A percentile compares a stretch with the other conserved stretches of the same genome.
These are phyloP conservation scores for Temnothorax nylanderi DNA, from an alignment of 1,140 invertebrate species.

Conservation along the genomic window DNA sequence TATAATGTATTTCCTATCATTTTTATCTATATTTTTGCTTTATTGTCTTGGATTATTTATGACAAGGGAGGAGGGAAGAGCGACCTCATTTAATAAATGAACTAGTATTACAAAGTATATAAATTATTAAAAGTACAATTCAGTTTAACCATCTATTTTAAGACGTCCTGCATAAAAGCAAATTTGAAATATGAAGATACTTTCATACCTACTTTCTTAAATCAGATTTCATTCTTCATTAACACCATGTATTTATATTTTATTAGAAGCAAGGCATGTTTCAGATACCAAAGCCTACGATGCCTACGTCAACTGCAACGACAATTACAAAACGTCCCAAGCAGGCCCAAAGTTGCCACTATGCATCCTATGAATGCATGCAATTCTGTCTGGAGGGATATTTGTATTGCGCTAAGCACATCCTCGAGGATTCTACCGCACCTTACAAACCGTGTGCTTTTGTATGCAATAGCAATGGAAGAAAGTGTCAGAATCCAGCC, in stretches of 20 bases:
- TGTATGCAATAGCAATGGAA: slow-evolving; percentile 89
- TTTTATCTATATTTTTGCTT: no score
- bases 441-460: slow-evolving; percentile 93
- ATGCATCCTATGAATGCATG: slow-evolving; percentile 86
- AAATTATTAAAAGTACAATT: neutral
- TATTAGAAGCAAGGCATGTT: slow-evolving; percentile 74
- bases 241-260: neutral
- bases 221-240: neutral
- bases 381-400: slow-evolving; percentile 89
- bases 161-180: no score
- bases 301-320: slow-evolving; percentile 66
- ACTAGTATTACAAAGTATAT: neutral
- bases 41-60: no score
- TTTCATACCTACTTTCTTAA: neutral
- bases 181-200: neutral
- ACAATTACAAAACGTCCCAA: slow-evolving; percentile 66
- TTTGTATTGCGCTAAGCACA: slow-evolving; percentile 91
- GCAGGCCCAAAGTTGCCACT: slow-evolving; percentile 80
- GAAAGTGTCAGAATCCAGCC: slow-evolving; percentile 91
- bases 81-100: no score
- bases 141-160: no score
- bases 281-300: slow-evolving; percentile 76
- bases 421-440: slow-evolving; percentile 92
- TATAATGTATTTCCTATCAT: no score
- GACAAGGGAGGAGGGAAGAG: no score